These are phyloP conservation scores for Porites australiensis DNA, from an alignment of 64 coral and sea anemone species.

Conservation along the genomic window DNA sequence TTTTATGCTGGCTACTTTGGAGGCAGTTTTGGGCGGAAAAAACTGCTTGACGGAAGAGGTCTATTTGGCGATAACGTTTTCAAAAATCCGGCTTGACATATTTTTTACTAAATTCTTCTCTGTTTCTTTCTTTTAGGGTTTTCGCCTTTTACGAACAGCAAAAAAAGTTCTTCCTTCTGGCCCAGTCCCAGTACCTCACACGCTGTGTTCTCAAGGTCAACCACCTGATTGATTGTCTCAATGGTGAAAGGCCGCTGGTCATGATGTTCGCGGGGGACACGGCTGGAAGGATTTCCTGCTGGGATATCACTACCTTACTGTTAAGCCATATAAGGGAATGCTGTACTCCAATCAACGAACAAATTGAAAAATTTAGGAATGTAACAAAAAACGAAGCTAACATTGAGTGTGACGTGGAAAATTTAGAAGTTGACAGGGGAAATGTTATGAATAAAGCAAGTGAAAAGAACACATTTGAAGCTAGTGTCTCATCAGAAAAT, in stretches of 20 bases:
- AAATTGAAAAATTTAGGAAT: neutral
- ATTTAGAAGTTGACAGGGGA: neutral
- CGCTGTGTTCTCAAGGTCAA: constrained; percentile 80
- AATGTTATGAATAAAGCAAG: neutral
- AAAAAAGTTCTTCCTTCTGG: constrained; percentile 64
- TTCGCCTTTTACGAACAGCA: constrained; percentile 42
- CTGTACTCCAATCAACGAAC: neutral
- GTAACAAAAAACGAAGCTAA: neutral
- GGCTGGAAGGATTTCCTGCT: constrained; percentile 83
- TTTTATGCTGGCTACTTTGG: too few relatives aligned
- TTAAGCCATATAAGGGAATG: constrained; percentile 58
- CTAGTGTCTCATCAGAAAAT: neutral
- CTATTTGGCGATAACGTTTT: too few relatives aligned
- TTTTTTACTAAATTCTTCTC: neutral
- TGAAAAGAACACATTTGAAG: neutral
- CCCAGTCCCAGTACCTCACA: constrained; percentile 76
- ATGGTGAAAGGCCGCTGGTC: constrained; percentile 19
- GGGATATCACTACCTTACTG: constrained; percentile 78
- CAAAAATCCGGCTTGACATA: too few relatives aligned
- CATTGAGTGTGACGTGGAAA: neutral
- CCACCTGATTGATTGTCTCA: constrained; percentile 45
- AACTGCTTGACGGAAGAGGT: too few relatives aligned
- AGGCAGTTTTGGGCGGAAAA: too few relatives aligned
- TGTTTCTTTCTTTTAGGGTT: constrained; percentile 17
- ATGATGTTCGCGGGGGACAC: constrained; percentile 89